These are phyloP conservation scores for Dendrocincla tyrannina DNA, from an alignment of 2,797 vertebrate species.

Conservation along the genomic window DNA sequence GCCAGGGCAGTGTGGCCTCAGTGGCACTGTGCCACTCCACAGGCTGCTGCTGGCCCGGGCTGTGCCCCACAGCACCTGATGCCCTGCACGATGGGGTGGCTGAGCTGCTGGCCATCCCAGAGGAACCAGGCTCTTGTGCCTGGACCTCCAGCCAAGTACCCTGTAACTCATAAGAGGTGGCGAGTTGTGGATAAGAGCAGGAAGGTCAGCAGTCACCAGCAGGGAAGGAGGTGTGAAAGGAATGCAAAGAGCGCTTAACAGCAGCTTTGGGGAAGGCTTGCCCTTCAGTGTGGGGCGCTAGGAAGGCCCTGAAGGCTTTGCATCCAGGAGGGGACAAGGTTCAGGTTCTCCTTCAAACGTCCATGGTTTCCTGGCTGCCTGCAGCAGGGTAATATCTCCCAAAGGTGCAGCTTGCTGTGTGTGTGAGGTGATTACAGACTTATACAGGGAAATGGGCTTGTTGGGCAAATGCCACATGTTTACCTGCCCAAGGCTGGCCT, in stretches of 20 bases:
- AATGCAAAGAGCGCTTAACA: not conserved
- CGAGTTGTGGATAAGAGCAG: not conserved
- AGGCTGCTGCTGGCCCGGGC: not conserved
- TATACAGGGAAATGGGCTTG: not conserved
- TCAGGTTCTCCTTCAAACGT: not conserved
- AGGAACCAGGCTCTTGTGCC: not conserved
- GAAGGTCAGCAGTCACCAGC: not conserved
- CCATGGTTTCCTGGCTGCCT: not conserved
- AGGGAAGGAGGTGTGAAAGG: not conserved
- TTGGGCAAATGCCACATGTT: not conserved
- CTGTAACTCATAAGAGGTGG: not conserved
- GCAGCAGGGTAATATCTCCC: not conserved
- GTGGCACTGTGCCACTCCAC: not conserved
- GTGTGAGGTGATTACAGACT: not conserved
- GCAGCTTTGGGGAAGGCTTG: not conserved
- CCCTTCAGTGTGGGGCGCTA: not conserved
- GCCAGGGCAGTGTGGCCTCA: not conserved
- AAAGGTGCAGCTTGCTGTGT: not conserved
- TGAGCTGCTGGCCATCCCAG: not conserved
- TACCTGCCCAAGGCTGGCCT: not conserved
- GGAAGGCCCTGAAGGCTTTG: not conserved
- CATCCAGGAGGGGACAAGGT: not conserved
- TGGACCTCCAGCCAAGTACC: not conserved
- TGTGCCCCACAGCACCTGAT: not conserved
- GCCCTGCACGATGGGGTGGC: fast-evolving